These are phyloP conservation scores for Gulo gulo DNA, from an alignment of 2,113 vertebrate genomes.

Conservation along the genomic window DNA sequence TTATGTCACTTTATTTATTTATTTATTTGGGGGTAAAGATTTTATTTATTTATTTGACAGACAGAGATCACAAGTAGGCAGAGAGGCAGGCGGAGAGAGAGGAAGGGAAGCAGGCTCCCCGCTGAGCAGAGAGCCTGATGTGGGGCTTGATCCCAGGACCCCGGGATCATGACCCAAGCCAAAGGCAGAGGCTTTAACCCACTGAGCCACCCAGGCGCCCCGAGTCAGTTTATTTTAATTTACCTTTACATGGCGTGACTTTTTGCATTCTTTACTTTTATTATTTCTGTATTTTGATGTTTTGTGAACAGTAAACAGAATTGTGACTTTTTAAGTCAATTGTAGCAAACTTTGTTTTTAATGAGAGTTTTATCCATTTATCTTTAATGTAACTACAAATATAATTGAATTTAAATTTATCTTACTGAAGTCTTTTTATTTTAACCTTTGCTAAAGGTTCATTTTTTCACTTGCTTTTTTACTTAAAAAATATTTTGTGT, in stretches of 20 bases:
- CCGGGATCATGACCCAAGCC: too few species aligned
- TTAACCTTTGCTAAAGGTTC: neutral
- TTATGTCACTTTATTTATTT: neutral
- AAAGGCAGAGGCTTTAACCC: too few species aligned
- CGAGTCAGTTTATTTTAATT: neutral
- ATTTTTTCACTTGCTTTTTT: neutral
- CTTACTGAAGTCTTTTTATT: neutral
- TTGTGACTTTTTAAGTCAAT: neutral
- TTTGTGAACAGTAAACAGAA: neutral
- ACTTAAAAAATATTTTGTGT: neutral
- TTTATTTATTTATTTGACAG: too few species aligned
- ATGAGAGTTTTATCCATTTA: neutral
- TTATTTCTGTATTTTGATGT: neutral
- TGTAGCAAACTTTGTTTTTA: neutral
- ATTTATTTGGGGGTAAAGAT: too few species aligned
- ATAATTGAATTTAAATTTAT: neutral
- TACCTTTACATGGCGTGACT: neutral
- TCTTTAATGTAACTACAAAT: neutral
- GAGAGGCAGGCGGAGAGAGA: too few species aligned
- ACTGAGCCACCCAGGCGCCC: too few species aligned
- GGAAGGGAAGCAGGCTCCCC: too few species aligned
- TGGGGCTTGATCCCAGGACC: too few species aligned
- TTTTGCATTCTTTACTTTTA: neutral
- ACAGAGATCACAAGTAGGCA: too few species aligned
- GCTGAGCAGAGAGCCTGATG: too few species aligned